Conservation (phyloP, 2,797 vertebrate genomes). For the Pagetopsis macropterus region DNA sequence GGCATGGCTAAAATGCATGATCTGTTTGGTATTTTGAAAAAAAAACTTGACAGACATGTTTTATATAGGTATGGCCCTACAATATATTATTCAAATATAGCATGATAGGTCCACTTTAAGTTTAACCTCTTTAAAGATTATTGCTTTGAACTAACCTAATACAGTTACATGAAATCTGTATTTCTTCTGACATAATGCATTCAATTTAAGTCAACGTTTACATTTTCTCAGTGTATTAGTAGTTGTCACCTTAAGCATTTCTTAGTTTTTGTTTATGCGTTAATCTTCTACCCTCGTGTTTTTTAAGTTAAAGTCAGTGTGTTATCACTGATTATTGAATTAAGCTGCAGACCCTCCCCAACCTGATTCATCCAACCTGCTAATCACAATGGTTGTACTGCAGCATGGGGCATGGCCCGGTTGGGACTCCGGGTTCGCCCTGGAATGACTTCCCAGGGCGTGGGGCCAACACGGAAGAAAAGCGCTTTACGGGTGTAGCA, state of each 20-base stretch:
- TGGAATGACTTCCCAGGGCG: constrained; percentile 68
- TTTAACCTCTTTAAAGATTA: no score
- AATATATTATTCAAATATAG: no score
- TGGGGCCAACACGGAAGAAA: constrained; percentile 64
- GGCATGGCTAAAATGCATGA: no score
- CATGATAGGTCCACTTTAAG: no score
- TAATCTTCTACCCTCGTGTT: background rate
- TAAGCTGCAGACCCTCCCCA: constrained; percentile 18
- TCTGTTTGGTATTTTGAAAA: no score
- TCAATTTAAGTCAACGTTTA: no score
- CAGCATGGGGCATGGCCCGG: constrained; percentile 38
- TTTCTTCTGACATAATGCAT: no score
- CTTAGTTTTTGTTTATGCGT: background rate
- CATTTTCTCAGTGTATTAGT: background rate
- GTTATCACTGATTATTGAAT: constrained; percentile 4
- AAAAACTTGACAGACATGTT: no score
- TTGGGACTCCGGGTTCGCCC: constrained; percentile 60
- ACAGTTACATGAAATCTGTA: no score
- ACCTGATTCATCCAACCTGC: constrained; percentile 5
- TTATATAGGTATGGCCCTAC: no score
- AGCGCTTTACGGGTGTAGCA: constrained; percentile 78
- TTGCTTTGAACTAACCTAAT: no score
- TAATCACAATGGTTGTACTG: constrained; percentile 41
- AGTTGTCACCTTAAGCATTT: background rate
- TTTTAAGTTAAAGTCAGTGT: constrained; percentile 5